These are phyloP conservation scores for Neoseiulus cucumeris DNA, from an alignment of 1,140 invertebrate species.

Conservation along the genomic window DNA sequence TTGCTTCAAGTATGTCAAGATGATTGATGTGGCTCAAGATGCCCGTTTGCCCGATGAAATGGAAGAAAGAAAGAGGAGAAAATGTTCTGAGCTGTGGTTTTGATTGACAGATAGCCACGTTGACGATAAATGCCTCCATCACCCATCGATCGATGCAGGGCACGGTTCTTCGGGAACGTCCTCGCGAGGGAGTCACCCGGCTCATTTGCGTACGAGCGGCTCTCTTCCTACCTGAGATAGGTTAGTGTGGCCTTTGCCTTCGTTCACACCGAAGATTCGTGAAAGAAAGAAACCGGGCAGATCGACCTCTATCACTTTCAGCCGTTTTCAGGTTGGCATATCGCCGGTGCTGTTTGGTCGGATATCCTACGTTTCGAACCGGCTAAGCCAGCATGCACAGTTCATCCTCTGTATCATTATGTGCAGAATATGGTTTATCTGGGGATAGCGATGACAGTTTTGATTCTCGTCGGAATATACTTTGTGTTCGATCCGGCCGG, in stretches of 20 bases:
- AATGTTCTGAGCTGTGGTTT: neutral
- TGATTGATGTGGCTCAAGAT: too few relatives aligned
- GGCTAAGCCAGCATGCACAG: neutral
- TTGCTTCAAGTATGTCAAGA: neutral
- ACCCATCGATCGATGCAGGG: neutral
- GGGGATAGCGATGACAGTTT: neutral
- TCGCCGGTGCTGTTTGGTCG: neutral
- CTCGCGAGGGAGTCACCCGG: neutral
- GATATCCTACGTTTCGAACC: neutral
- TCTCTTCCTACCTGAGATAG: neutral
- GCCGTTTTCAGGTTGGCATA: neutral
- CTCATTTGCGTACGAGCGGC: neutral
- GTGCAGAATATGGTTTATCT: neutral
- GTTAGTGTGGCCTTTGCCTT: neutral
- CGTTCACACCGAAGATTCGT: too few relatives aligned
- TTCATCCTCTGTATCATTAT: neutral
- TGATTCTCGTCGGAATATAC: neutral
- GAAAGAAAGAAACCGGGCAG: too few relatives aligned
- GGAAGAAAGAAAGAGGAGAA: too few relatives aligned
- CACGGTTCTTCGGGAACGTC: neutral
- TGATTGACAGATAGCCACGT: neutral
- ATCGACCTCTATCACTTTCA: neutral
- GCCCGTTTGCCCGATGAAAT: too few relatives aligned
- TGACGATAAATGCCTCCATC: neutral
- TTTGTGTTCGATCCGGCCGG: conserved; percentile 1